Evolutionary conservation across 2,888 invertebrate genomes (phyloP).

Genomic region (Glomeris marginata): DNA sequence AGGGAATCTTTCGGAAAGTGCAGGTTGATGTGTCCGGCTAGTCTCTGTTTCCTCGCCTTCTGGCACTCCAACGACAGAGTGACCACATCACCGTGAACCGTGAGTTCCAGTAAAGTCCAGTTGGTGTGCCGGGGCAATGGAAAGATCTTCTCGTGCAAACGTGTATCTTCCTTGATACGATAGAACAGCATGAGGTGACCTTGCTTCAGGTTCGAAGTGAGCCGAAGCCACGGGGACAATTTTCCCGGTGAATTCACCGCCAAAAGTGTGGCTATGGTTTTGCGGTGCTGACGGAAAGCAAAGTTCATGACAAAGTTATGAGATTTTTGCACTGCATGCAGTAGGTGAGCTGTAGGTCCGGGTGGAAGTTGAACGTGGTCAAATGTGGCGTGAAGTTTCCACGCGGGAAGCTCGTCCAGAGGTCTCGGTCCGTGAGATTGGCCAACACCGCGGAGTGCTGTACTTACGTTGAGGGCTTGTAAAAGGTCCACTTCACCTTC

Average conservation of each 20-base stretch:
- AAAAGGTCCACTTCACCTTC: constrained; percentile 6
- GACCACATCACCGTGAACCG: not conserved
- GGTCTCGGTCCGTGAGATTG: not conserved
- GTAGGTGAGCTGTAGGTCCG: not conserved
- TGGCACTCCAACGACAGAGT: constrained; percentile 7
- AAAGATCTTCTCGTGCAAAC: constrained; percentile 11
- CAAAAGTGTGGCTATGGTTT: constrained; percentile 13
- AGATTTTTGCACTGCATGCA: not conserved
- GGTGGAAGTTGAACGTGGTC: constrained; percentile 12
- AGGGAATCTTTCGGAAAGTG: constrained; percentile 12
- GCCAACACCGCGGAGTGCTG: constrained; percentile 10
- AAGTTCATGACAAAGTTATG: constrained; percentile 4
- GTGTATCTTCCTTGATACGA: constrained; percentile 7
- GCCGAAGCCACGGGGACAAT: constrained; percentile 14
- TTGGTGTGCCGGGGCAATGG: constrained; percentile 7
- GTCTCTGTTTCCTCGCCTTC: not conserved
- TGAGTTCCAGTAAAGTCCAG: constrained; percentile 8
- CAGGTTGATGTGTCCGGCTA: constrained; percentile 10
- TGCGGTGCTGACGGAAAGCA: constrained; percentile 11
- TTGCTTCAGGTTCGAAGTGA: constrained; percentile 12
- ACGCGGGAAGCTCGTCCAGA: not conserved
- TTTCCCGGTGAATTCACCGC: constrained; percentile 13
- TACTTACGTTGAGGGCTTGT: constrained; percentile 9
- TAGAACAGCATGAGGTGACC: constrained; percentile 11
- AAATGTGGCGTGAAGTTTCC: constrained; percentile 13